These are phyloP conservation scores for Bos indicus DNA, from an alignment of 2,113 vertebrate genomes.

Conservation along the genomic window DNA sequence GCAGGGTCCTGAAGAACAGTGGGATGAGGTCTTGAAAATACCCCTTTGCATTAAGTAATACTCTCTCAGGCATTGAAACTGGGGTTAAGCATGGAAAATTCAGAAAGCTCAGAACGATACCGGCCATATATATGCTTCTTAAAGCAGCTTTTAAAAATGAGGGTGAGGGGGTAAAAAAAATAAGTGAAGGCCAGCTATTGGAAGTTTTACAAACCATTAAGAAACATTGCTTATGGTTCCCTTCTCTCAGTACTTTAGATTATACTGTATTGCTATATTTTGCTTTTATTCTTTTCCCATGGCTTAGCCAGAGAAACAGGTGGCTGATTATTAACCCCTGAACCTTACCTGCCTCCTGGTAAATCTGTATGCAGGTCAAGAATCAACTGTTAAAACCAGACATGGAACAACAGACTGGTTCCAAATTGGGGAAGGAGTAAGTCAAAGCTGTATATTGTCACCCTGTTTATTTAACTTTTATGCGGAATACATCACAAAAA, in stretches of 20 bases:
- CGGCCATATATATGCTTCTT: neutral
- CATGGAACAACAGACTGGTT: neutral
- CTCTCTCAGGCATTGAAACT: neutral
- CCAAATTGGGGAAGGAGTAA: neutral
- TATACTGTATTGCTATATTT: neutral
- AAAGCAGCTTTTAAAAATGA: neutral
- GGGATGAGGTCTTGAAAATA: neutral
- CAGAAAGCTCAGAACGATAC: neutral
- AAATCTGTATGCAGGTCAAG: neutral
- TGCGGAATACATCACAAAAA: neutral
- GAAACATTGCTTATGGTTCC: neutral
- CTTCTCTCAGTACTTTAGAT: neutral
- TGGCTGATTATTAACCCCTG: neutral
- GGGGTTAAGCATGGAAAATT: neutral
- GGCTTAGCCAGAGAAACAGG: neutral
- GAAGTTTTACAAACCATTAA: neutral
- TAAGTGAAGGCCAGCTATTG: neutral
- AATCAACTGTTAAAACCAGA: neutral
- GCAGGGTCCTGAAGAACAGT: neutral
- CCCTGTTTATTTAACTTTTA: neutral
- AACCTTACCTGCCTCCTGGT: neutral
- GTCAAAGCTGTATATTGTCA: neutral
- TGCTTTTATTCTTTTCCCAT: neutral
- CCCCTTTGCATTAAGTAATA: neutral
- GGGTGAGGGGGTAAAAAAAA: neutral